phyloP scores from a whole-genome alignment of 53 echinoderm and acorn worm genomes.

The Astropecten irregularis region DNA sequence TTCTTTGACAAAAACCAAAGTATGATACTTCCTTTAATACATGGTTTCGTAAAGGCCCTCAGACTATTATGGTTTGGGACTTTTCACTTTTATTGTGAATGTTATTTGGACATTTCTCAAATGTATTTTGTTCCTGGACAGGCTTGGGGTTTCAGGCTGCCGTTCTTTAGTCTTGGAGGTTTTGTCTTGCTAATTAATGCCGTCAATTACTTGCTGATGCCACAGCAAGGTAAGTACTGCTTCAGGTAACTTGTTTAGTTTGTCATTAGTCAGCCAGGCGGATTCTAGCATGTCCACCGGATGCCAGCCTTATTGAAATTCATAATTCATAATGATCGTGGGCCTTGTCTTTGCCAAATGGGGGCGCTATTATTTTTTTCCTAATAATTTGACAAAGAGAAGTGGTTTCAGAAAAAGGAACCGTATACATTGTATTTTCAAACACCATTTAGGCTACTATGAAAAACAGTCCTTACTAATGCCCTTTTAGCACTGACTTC shows the following conservation, averaged over 20 bases:
- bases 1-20: not conserved
- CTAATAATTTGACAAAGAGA: too few species aligned
- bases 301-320: too few species aligned
- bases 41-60: not conserved
- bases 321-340: too few species aligned
- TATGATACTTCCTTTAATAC: too few species aligned
- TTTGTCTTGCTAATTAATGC: conserved; percentile 26
- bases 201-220: conserved; percentile 63
- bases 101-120: not conserved
- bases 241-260: too few species aligned
- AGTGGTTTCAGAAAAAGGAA: too few species aligned
- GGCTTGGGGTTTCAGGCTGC: conserved; percentile 71
- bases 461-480: not conserved
- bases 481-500: not conserved
- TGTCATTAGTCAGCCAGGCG: too few species aligned
- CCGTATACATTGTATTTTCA: too few species aligned
- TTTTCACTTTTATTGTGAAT: not conserved
- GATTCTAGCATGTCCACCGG: too few species aligned
- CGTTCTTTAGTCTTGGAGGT: conserved; percentile 68
- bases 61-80: not conserved
- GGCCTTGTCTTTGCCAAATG: too few species aligned
- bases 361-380: too few species aligned
- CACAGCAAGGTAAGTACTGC: conserved; percentile 46
- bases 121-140: not conserved
- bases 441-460: too few species aligned